phyloP scores from a whole-genome alignment of 2,888 invertebrate species.

The Serripes groenlandicus region DNA sequence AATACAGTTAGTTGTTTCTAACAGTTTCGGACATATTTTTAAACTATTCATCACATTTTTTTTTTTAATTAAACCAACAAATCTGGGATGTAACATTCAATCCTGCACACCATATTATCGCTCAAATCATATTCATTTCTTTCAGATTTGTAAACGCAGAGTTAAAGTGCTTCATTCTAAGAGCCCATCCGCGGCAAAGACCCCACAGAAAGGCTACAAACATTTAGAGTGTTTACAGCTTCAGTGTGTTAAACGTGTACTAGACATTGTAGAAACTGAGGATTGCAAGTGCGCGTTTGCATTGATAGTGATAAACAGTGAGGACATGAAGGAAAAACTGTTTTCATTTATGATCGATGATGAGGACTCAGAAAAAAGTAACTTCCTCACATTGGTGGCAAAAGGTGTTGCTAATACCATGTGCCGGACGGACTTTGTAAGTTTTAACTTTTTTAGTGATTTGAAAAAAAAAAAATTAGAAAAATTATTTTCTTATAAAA shows the following conservation, averaged over 20 bases:
- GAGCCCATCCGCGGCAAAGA: conserved; percentile 89
- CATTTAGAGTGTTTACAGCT: conserved; percentile 96
- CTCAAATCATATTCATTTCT: too few species aligned
- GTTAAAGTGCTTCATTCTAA: conserved; percentile 85
- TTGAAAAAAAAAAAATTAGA: too few species aligned
- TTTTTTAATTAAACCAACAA: too few species aligned
- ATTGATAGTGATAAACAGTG: conserved; percentile 94
- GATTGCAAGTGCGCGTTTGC: conserved; percentile 97
- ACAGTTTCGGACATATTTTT: not conserved
- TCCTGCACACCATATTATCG: too few species aligned
- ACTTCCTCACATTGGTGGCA: conserved; percentile 94
- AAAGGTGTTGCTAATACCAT: conserved; percentile 96
- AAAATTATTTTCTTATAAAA: not conserved
- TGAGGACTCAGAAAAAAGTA: conserved; percentile 90
- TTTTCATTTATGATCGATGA: conserved; percentile 95
- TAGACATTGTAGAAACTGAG: conserved; percentile 95
- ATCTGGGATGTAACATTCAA: too few species aligned
- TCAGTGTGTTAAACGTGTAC: conserved; percentile 95
- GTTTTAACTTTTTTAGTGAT: conserved; percentile 80
- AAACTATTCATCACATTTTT: too few species aligned
- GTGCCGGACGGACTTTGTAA: conserved; percentile 96
- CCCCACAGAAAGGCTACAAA: conserved; percentile 92
- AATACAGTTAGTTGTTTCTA: too few species aligned
- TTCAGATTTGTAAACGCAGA: conserved; percentile 89
- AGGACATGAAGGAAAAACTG: conserved; percentile 94